phyloP scores from a whole-genome alignment of 2,888 invertebrate species.

The Ophion costatus region DNA sequence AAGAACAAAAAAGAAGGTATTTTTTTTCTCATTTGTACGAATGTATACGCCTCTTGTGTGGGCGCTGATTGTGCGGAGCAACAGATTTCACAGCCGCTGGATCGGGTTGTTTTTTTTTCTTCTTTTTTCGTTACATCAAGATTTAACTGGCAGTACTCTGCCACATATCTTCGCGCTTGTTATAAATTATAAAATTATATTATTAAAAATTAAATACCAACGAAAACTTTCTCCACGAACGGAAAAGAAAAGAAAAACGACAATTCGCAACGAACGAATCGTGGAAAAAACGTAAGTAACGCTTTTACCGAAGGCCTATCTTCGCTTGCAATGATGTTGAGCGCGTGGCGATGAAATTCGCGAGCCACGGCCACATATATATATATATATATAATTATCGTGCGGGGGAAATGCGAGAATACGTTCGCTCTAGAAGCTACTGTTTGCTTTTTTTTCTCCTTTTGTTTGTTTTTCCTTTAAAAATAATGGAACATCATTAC shows the following conservation, averaged over 20 bases:
- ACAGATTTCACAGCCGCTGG: conserved; percentile 47
- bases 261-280: no score
- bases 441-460: conserved; percentile 38
- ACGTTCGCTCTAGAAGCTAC: conserved; percentile 66
- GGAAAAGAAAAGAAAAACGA: no score
- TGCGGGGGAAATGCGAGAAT: conserved; percentile 67
- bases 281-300: no score
- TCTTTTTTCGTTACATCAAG: conserved; percentile 5
- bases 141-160: background rate
- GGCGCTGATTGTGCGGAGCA: conserved; percentile 56
- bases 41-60: conserved; percentile 46
- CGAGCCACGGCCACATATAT: conserved; percentile 34
- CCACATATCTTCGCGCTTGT: no score
- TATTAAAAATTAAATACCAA: no score
- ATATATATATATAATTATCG: conserved; percentile 60
- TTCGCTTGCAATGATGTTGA: background rate
- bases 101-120: conserved; percentile 45
- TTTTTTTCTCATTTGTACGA: conserved; percentile 49
- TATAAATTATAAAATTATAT: no score
- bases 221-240: no score
- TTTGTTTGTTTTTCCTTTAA: conserved; percentile 52
- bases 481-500: conserved; percentile 69
- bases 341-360: conserved; percentile 11
- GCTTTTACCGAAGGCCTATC: background rate
- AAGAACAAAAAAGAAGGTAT: background rate